Evolutionary conservation across 2,797 vertebrate genomes (phyloP), one percentile per base, ranked within the genome.

Genomic region (Oreonectes daqikongensis): DNA sequence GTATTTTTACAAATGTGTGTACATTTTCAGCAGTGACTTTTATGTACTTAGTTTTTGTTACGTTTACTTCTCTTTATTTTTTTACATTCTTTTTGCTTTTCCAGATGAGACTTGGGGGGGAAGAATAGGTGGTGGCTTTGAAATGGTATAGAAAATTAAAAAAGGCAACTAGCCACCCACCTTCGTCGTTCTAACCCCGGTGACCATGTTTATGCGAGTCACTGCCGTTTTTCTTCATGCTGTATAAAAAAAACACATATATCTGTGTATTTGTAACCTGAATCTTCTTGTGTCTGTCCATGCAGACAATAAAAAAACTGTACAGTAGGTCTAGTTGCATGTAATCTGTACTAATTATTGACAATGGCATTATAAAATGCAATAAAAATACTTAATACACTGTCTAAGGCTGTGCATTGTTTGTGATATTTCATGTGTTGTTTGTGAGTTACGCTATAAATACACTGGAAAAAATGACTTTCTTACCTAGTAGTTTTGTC

Each of bases 281-380:
- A 95, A 92, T 91, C 91, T 94, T 94, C 92, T 92, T 90, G 92
- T 93, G 94, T 96, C 95, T 95, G 94, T 94, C 81, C 92, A 89
- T 89, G 92, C 92, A 92, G 93, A 95, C 95, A 94, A 94, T 94
- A 94, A 94, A 94, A 89, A 93, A 94, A 94, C 94, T 95, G 94
- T 94, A 94, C 94, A 93, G 93, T 95, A 95, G 94, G 82, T 92
- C 92, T 94, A 94, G 94, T 94, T 96, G 93, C 93, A 92, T 94
- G 94, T 94, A 94, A 93, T 94, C 93, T 95, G 94, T 95, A 94
- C 93, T 94, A 94, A 94, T 94, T 94, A 94, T 95, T 95, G 93
- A 96, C 94, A 94, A 94, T 84, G 89, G 94, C 94, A 94, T 95
- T 95, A 95, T 95, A 95, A 95, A 94, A 94, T 94, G 93, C 94